Base-by-base conservation (phyloP, 64 coral and sea anemone genomes). In the Orbicella faveolata region DNA sequence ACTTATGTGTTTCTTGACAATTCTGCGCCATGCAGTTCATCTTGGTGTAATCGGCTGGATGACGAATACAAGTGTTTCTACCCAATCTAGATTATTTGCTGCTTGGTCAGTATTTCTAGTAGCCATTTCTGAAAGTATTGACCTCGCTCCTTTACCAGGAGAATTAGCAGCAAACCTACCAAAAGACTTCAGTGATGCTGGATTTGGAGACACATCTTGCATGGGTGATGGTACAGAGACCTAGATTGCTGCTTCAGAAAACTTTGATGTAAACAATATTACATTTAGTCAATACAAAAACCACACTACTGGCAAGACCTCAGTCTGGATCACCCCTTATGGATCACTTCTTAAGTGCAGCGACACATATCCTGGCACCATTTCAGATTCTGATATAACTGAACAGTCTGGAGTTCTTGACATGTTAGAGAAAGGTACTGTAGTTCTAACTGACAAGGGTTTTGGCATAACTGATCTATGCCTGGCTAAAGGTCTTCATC, bases 371-470 rank as follows among this genome's bases (percentile, higher is more conserved):
- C 88, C 88, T 81, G 87, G 87, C 26, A 78, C 87, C n/a, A 89
- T 89, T 62, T 89, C 87, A 39, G 87, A 89, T 55, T 33, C 36
- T 30, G 51, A 76, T 36, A 78, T 89, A 21, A 89, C 73, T 30
- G 30, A 89, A 61, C 87, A 79, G 35, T 65, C 18, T 89, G 87
- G 20, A 41, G 73, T 89, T 2, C 53, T 89, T 57, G 87, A 89
- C 52, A 65, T 34, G 33, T 23, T 62, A 16, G 19, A 15, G 4
- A 78, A 61, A 67, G 87, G 87, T 64, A 78, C n/a, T 18, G 34
- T 89, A 37, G 79, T 94, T 25, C 19, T 94, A 65, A 94, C 79
- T 10, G 87, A 93, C 36, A 93, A 92, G 23, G 90, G 90, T 13
- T 79, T 92, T 75, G 74, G 20, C 9, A 87, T 87, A 35, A 74